Conservation (phyloP, 2,888 invertebrate genomes). For the Platycnemis pennipes region DNA sequence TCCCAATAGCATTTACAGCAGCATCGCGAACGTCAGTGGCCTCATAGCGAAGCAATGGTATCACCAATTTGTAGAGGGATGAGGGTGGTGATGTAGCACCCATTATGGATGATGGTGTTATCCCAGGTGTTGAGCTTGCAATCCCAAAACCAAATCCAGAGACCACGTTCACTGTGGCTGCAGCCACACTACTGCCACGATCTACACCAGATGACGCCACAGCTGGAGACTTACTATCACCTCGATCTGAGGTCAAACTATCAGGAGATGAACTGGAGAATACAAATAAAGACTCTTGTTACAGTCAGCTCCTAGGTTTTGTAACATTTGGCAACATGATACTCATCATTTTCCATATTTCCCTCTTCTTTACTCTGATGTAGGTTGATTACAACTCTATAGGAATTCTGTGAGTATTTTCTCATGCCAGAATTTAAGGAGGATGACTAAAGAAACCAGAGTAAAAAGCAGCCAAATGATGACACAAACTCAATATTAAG, state of each 20-base stretch:
- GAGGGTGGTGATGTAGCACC: slow-evolving; percentile 87
- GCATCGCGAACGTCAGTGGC: slow-evolving; percentile 96
- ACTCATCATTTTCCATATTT: no score
- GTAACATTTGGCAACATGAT: no score
- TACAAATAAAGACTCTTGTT: slow-evolving; percentile 66
- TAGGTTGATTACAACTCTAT: no score
- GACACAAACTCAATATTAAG: no score
- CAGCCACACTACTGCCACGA: neutral
- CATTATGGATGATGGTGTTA: slow-evolving; percentile 6
- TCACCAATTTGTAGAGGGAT: slow-evolving; percentile 94
- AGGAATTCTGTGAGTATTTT: no score
- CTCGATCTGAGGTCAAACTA: slow-evolving; percentile 90
- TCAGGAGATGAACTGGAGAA: slow-evolving; percentile 92
- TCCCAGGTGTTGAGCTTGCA: slow-evolving; percentile 46
- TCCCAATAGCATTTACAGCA: slow-evolving; percentile 95
- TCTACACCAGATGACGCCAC: slow-evolving; percentile 38
- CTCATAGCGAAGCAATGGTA: slow-evolving; percentile 96
- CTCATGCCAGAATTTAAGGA: no score
- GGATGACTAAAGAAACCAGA: no score
- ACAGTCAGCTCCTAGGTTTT: no score
- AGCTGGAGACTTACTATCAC: slow-evolving; percentile 87
- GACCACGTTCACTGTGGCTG: neutral
- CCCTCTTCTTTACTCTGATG: no score
- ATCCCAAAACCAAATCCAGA: slow-evolving; percentile 60
- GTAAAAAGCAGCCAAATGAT: no score